Evolutionary conservation across 2,888 invertebrate species (phyloP), one percentile per base, ranked within the genome.

Genomic region (Pseudeuparius sepicola): DNA sequence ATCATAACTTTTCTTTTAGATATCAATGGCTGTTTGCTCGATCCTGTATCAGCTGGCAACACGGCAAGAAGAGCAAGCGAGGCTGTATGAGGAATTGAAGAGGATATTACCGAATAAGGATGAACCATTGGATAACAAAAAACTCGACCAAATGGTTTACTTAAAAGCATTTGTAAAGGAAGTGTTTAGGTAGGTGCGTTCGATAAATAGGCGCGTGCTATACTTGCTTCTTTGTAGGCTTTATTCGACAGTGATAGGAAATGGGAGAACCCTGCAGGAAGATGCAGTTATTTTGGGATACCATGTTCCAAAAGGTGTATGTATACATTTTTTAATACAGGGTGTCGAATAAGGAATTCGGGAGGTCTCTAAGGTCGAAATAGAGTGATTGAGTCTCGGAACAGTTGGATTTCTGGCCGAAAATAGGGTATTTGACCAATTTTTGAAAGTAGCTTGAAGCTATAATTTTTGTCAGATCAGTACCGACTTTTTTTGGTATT

Each of bases 231-330:
- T 67, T 41, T 44, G 31, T 57, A 80, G 85, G 50, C 70, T 83
- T 68, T 81, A 72, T 56, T 84, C 85, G 0, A 78, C 82, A 11
- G 81, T 82, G 0, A 74, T 81, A 32, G 82, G 83, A 10, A 80
- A 83, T 44, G 78, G 79, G 2, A 66, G 85, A 34, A 76, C 80
- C 42, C 67, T 78, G 27, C 75, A 75, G 20, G 74, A 71, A 50
- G 78, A 85, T 46, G 72, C 78, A 11, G 63, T 76, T 1, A 72
- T 85, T 31, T 71, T 76, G 42, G 82, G 81, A 7, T 85, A 79
- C 52, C 72, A 71, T 39, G 73, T 86, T 47, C 85, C 85, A 1
- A 76, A 78, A 63, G 84, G 83, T 38, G 82, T 83, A 67, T 70
- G 74, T 36, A 28, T 5, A 34, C 9, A 31, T 29, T 11, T 24